A percentile compares a stretch with the other conserved stretches of the same genome.
These are phyloP conservation scores for Atrichornis clamosus DNA, from an alignment of 2,113 vertebrate species.

Conservation along the genomic window DNA sequence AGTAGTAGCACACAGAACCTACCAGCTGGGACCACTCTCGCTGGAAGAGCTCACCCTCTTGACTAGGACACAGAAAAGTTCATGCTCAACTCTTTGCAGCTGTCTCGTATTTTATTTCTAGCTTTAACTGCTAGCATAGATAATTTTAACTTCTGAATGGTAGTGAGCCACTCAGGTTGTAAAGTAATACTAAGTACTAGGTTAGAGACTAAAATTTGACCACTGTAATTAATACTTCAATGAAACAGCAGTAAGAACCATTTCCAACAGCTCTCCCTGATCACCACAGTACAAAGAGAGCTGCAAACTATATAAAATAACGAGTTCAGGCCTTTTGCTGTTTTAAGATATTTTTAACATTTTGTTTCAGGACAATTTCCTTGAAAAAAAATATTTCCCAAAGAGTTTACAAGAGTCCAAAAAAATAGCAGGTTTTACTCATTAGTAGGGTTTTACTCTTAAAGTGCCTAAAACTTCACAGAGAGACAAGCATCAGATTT, in stretches of 20 bases:
- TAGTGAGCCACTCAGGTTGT: neutral
- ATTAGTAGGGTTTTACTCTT: neutral
- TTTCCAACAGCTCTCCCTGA: neutral
- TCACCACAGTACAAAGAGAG: fast-evolving
- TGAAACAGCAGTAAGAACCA: neutral
- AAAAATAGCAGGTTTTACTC: neutral
- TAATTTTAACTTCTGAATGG: neutral
- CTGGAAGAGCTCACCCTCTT: neutral
- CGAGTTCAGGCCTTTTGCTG: neutral
- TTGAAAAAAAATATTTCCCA: neutral
- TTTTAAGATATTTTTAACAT: neutral
- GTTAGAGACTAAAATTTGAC: neutral
- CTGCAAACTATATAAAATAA: neutral
- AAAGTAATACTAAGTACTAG: neutral
- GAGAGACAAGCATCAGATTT: neutral
- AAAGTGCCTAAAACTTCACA: neutral
- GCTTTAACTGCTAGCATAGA: neutral
- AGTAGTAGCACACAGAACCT: neutral
- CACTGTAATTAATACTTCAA: neutral
- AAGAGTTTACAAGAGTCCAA: neutral
- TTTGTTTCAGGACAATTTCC: neutral
- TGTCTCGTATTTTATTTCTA: neutral
- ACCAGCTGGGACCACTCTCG: neutral
- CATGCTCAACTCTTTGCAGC: neutral
- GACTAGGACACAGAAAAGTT: neutral